Evolutionary conservation across 2,797 vertebrate genomes (phyloP), one percentile per base, ranked within the genome.

Genomic region (Crax fasciolata): DNA sequence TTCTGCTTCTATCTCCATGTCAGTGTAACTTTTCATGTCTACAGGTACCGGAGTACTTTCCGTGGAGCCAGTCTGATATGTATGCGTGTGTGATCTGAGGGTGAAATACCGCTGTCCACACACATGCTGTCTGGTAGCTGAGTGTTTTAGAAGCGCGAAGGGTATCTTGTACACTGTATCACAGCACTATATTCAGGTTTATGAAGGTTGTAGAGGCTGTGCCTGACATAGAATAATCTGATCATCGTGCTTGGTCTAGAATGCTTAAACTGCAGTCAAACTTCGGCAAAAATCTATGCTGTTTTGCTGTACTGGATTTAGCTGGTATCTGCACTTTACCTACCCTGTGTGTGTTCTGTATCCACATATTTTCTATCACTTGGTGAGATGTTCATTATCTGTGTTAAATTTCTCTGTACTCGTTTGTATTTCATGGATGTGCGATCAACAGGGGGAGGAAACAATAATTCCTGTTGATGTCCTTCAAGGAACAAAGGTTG

Each of bases 161-260:
- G 0, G 1, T 20, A 5, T 55, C 59, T 51, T 3, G 0, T 32
- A 15, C 7, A 5, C 19, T 81, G 10, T 35, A 16, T 68, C 58
- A 79, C 0, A 0, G 59, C 13, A 8, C 9, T 67, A 1, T 57
- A 0, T 43, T 20, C 13, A 24, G 27, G 20, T 51, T 68, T 86
- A 23, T 65, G 58, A 75, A 54, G n/a, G 10, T 65, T 78, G 10
- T 25, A 48, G 55, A 84, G 21, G 39, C 11, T 71, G 14, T 51
- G 78, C 8, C 30, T 66, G 17, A 12, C 46, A 20, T 10, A 41
- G 25, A 76, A 20, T 28, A 71, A 32, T 68, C 20, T 59, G 18
- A 48, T 82, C 39, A 7, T 89, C 13, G 3, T 39, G 14, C 12
- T 76, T 75, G n/a, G 10, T 44, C 32, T 44, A 52, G 24, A 74